Percentiles rank a stretch among this genome's conserved stretches.
Conservation (phyloP, 2,113 vertebrate genomes). For the Aptenodytes patagonicus region DNA sequence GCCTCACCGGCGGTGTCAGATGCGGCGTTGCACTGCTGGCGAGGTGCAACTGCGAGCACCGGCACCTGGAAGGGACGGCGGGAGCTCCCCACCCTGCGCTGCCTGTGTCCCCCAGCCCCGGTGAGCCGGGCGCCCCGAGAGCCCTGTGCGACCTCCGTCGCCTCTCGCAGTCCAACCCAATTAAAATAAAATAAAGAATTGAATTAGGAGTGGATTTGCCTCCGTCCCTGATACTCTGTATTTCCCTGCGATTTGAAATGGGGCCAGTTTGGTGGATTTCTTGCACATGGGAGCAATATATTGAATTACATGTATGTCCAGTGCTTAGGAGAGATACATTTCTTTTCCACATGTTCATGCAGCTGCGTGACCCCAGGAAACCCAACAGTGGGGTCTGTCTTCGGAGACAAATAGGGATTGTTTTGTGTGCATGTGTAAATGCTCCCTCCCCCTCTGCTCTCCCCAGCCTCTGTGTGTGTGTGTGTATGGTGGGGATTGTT, state of each 20-base stretch:
- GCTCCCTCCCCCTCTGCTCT: background rate
- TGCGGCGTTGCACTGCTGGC: rapidly evolving
- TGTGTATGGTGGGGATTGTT: background rate
- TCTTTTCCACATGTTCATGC: constrained; percentile 70
- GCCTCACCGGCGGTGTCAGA: background rate
- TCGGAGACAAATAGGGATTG: constrained; percentile 57
- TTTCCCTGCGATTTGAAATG: constrained; percentile 27
- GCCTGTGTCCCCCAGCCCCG: background rate
- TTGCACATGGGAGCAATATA: constrained; percentile 67
- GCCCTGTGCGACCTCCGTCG: rapidly evolving
- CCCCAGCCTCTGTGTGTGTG: background rate
- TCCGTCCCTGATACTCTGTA: background rate
- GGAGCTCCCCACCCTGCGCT: background rate
- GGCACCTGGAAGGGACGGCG: rapidly evolving
- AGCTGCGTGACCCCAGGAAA: constrained; percentile 72
- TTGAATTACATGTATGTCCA: constrained; percentile 63
- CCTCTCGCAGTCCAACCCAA: background rate
- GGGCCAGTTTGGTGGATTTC: constrained; percentile 54
- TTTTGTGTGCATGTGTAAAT: background rate
- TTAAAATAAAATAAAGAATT: background rate
- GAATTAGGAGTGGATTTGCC: background rate
- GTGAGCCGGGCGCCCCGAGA: rapidly evolving
- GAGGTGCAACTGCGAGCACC: no score
- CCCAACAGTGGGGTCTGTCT: constrained; percentile 63
- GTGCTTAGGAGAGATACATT: constrained; percentile 46